Evolutionary conservation across 2,797 vertebrate genomes (phyloP).

Genomic region (Malacoraja senta): DNA sequence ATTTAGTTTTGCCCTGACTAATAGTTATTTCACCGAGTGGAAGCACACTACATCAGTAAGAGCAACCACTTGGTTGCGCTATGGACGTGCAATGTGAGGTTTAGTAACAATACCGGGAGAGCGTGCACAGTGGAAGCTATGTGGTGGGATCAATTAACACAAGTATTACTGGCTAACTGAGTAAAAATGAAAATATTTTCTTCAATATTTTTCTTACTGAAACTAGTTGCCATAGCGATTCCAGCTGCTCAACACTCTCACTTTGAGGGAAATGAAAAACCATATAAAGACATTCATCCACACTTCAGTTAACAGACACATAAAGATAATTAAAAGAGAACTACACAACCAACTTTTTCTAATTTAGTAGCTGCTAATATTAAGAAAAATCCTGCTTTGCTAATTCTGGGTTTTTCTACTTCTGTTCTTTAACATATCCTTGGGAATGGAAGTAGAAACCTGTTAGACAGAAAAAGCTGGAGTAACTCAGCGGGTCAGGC

Average conservation of each 20-base stretch:
- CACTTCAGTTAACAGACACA: no score
- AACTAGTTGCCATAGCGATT: neutral
- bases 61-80: slow-evolving; percentile 27
- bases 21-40: neutral
- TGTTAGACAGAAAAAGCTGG: no score
- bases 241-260: neutral
- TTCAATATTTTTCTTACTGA: neutral
- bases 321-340: neutral
- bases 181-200: neutral
- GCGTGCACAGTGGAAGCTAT: neutral
- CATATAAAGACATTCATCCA: neutral
- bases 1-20: neutral
- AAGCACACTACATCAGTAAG: neutral
- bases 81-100: neutral
- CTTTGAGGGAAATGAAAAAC: neutral
- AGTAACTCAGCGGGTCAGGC: neutral
- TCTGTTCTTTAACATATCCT: neutral
- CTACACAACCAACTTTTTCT: neutral
- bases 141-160: neutral
- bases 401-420: neutral
- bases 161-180: neutral
- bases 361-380: neutral
- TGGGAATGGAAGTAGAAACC: neutral
- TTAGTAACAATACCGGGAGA: neutral
- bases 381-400: slow-evolving; percentile 3